Percentiles rank a stretch among this genome's conserved stretches.
These are phyloP conservation scores for Neotoma lepida DNA, from an alignment of 2,113 vertebrate genomes.

Conservation along the genomic window DNA sequence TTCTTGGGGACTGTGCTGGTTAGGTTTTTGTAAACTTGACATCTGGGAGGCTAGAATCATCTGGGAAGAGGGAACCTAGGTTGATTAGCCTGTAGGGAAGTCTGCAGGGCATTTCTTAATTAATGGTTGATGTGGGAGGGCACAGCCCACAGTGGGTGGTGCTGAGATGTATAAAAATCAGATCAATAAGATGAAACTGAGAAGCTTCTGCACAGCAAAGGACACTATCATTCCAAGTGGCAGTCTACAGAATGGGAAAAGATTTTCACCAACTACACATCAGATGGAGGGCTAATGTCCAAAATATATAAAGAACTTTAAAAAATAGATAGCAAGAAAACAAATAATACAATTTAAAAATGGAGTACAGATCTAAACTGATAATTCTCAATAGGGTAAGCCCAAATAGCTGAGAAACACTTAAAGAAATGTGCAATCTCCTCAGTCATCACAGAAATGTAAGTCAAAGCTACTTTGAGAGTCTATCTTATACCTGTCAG, in stretches of 20 bases:
- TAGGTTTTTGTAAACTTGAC: background rate
- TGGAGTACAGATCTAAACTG: background rate
- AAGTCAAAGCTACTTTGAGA: background rate
- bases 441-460: background rate
- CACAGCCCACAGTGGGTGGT: background rate
- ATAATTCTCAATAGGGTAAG: background rate
- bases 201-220: background rate
- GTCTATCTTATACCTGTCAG: background rate
- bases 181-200: background rate
- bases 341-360: background rate
- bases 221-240: background rate
- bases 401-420: background rate
- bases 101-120: background rate
- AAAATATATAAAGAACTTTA: background rate
- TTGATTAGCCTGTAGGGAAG: background rate
- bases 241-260: background rate
- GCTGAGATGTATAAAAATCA: background rate
- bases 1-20: background rate
- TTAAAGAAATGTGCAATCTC: background rate
- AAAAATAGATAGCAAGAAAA: background rate
- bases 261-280: background rate
- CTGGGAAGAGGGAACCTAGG: background rate
- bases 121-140: background rate
- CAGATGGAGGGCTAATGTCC: background rate
- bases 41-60: too few species aligned